Evolutionary conservation across 2,113 vertebrate genomes (phyloP).

Genomic region (Cyrtonyx montezumae): DNA sequence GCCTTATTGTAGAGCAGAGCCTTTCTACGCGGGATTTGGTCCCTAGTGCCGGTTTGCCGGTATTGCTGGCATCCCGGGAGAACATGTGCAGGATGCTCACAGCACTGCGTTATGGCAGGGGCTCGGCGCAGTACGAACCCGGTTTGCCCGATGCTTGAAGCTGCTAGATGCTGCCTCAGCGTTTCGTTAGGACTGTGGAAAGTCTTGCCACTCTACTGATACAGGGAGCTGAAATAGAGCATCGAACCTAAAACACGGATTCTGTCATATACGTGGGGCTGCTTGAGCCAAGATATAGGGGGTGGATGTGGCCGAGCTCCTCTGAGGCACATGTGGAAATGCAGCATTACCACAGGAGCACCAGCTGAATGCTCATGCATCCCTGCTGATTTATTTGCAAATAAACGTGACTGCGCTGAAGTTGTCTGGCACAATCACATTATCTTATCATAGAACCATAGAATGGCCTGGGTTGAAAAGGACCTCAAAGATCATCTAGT

Average conservation of each 20-base stretch:
- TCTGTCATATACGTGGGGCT: neutral
- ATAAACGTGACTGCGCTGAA: neutral
- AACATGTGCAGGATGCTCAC: neutral
- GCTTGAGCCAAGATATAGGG: neutral
- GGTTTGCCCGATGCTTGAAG: neutral
- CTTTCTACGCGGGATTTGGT: neutral
- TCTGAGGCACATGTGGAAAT: neutral
- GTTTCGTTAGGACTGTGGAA: neutral
- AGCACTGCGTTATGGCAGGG: neutral
- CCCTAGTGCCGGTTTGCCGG: slow-evolving; percentile 36
- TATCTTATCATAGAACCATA: neutral
- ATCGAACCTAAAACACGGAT: neutral
- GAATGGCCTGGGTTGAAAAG: too few species aligned
- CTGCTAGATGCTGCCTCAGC: neutral
- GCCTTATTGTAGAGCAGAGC: slow-evolving; percentile 11
- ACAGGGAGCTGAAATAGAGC: neutral
- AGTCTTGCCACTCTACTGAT: neutral
- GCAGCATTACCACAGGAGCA: neutral
- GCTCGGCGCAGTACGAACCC: neutral
- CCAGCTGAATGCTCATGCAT: neutral
- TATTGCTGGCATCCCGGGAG: slow-evolving; percentile 31
- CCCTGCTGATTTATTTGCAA: neutral
- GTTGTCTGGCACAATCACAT: neutral
- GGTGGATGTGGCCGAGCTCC: neutral
- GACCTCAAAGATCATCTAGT: too few species aligned